Evolutionary conservation across 2,888 invertebrate species (phyloP), one percentile per base, ranked within the genome.

Genomic region (Watsonalla cultraria): DNA sequence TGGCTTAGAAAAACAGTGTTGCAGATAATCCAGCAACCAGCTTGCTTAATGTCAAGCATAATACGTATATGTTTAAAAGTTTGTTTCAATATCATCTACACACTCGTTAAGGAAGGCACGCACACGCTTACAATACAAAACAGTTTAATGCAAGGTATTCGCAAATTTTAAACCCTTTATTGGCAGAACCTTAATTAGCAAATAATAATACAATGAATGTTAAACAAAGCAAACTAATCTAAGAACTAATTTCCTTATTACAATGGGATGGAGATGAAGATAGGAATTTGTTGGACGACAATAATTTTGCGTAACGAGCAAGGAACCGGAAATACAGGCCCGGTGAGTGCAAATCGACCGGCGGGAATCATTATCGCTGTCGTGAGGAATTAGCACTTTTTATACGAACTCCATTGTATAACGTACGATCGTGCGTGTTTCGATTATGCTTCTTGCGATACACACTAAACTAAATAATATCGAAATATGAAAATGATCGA

Each of bases 251-350:
- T 78, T 78, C 56, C 74, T 60, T 73, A 76, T 79, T 69, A 85
- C 86, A 85, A 86, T 86, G 67, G 76, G 57, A 52, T 67, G 68
- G 69, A 67, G 63, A 68, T 59, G 57, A 68, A 64, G 56, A 54
- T 54, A 61, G 58, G 82, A 82, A 81, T 84, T 82, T 78, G 73
- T 79, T 76, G 71, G 72, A 64, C 68, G 68, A 67, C 64, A 65
- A 81, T 70, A 80, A 83, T 86, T 86, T 86, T 72, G 76, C 80
- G 76, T 78, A 79, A 84, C 76, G 66, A 72, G 67, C 66, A 66
- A 72, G 69, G 70, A 86, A 88, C 88, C 78, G 84, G 88, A 86
- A 86, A 87, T 86, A 85, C 87, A 80, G 86, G 88, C 78, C 72
- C 54, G 71, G 76, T 72, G 68, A 79, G 78, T 78, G 71, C 60